Percentiles rank a stretch among this genome's conserved stretches.
These are phyloP conservation scores for Dasypus novemcinctus DNA, from an alignment of 2,113 vertebrate species.

Conservation along the genomic window DNA sequence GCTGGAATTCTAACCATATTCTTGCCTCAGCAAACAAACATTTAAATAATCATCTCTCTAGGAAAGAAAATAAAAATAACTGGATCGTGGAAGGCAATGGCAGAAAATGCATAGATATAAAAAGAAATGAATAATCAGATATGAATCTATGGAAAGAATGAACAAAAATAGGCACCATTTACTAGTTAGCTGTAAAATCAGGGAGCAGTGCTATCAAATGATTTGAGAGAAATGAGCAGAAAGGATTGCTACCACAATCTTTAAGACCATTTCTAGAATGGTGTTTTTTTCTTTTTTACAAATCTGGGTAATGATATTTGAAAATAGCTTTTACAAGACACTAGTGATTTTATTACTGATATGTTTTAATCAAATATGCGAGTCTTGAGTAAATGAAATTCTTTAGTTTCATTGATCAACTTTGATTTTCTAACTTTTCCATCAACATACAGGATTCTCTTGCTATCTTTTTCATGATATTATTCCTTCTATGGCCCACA, in stretches of 20 bases:
- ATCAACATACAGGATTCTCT: not conserved
- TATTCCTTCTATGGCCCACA: constrained; percentile 3
- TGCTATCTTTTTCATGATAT: not conserved
- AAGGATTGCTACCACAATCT: not conserved
- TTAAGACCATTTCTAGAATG: not conserved
- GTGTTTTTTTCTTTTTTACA: not conserved
- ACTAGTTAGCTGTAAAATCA: constrained; percentile 2
- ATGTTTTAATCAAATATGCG: not conserved
- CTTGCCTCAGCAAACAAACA: not conserved
- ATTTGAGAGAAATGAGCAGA: not conserved
- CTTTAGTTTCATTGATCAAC: not conserved
- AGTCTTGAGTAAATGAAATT: not conserved
- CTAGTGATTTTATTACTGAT: not conserved
- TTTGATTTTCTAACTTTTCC: not conserved
- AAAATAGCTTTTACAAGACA: not conserved
- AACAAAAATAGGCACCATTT: not conserved
- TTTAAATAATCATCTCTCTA: not conserved
- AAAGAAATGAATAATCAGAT: not conserved
- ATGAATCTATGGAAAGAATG: not conserved
- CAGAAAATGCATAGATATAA: not conserved
- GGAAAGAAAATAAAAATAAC: not conserved
- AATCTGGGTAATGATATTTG: not conserved
- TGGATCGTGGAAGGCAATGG: not conserved
- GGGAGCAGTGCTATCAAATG: not conserved
- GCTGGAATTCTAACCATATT: not conserved